Conservation (phyloP, 2,797 vertebrate species). For the Sphenodon punctatus region DNA sequence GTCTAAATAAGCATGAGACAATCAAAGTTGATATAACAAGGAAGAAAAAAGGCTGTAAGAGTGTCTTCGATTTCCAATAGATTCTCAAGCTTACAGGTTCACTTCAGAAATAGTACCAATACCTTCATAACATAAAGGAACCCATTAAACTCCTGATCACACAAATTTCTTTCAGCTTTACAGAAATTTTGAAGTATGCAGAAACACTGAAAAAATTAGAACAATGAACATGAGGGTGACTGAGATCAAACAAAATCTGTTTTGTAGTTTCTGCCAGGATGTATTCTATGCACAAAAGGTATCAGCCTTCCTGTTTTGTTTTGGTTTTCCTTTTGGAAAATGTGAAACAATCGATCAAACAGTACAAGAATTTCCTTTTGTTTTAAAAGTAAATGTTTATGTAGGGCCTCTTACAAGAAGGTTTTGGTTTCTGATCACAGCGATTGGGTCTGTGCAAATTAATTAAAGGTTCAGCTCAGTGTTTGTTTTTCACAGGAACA, state of each 20-base stretch:
- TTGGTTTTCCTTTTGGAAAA: neutral
- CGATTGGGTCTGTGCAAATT: neutral
- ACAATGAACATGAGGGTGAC: neutral
- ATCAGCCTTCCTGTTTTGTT: neutral
- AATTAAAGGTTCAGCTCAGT: neutral
- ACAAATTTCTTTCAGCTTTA: neutral
- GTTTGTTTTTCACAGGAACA: neutral
- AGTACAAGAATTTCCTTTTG: neutral
- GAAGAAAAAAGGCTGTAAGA: neutral
- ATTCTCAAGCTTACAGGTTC: neutral
- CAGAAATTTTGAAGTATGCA: neutral
- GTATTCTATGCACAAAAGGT: neutral
- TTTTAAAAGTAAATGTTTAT: neutral
- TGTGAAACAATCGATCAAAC: neutral
- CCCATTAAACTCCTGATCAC: neutral
- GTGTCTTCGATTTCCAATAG: neutral
- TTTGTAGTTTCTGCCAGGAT: neutral
- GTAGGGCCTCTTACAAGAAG: neutral
- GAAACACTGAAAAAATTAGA: neutral
- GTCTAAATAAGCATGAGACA: neutral
- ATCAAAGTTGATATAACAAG: neutral
- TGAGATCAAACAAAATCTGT: conserved; percentile 3
- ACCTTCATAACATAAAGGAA: neutral
- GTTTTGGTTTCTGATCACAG: neutral
- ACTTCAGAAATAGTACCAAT: neutral